Conservation (phyloP, 2,113 vertebrate genomes). For the Verasper variegatus region DNA sequence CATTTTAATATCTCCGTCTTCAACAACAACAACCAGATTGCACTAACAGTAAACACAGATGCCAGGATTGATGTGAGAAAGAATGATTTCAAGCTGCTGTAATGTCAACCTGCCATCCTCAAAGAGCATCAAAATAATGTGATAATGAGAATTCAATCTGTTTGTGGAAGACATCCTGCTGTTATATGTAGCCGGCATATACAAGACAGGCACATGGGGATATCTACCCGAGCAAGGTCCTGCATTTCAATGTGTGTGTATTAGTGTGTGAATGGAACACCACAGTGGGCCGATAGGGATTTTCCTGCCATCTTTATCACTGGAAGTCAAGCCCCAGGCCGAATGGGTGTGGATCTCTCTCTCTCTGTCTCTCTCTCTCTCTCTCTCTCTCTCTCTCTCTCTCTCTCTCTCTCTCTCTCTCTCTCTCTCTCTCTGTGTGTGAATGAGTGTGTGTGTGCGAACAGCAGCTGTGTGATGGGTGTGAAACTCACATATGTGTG, state of each 20-base stretch:
- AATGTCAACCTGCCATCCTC: conserved; percentile 16
- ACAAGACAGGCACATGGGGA: conserved; percentile 18
- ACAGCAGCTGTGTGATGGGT: not conserved
- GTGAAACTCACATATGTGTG: not conserved
- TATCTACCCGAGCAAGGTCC: conserved; percentile 16
- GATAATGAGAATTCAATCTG: conserved; percentile 37
- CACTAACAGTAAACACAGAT: conserved; percentile 1
- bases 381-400: conserved; percentile 5
- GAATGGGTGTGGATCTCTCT: conserved; percentile 48
- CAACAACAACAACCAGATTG: not conserved
- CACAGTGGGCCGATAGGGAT: conserved; percentile 30
- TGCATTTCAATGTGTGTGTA: conserved; percentile 38
- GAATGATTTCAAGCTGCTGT: conserved; percentile 31
- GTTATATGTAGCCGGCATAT: conserved; percentile 25
- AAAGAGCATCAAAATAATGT: conserved; percentile 34
- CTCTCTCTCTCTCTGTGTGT: not conserved
- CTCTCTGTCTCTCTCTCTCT: conserved; percentile 14
- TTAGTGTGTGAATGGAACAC: conserved; percentile 6
- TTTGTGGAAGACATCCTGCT: conserved; percentile 31
- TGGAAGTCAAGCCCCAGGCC: conserved; percentile 44
- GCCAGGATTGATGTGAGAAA: conserved; percentile 1
- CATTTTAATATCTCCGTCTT: not conserved
- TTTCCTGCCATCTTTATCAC: conserved; percentile 56
- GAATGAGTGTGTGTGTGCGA: not conserved
- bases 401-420: no score